Evolutionary conservation across 2,797 vertebrate species (phyloP), one percentile per base, ranked within the genome.

Genomic region (Gobio occitaniae): DNA sequence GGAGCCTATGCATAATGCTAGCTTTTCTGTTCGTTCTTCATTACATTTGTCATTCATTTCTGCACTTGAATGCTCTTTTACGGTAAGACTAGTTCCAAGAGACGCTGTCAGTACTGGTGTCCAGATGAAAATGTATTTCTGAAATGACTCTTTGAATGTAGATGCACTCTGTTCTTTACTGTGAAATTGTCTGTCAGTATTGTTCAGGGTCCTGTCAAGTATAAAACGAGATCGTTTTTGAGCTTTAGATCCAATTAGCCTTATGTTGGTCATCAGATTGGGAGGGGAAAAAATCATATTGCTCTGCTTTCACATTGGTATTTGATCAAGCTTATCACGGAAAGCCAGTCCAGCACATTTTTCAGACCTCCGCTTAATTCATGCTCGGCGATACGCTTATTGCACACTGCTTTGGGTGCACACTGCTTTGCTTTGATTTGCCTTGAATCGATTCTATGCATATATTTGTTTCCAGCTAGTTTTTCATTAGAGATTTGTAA

Each of bases 131-230:
- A 90, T 50, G 90, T 89, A 91, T 92, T 90, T 87, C 93, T 87
- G 88, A 93, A 94, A 93, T 92, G 94, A 95, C 94, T 86, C 87
- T 91, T 91, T 90, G 95, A 96, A 95, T 96, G 95, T 96, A 95
- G 84, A 88, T 88, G 50, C 89, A 91, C 88, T 89, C 89, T 87
- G 91, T 91, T 88, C 87, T 87, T 87, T 90, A 86, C 88, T 91
- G 88, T 88, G 79, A 83, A 89, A 48, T 75, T 69, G 48, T 84
- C 29, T 82, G 66, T 54, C 56, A 74, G 78, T 72, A 81, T 56
- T 19, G 72, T 50, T 72, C 41, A 36, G 66, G 77, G 79, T 79
- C 36, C 80, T 69, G 83, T 80, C 77, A 78, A 78, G 80, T 56
- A 32, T 32, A 83, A 69, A 44, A 66, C 38, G 76, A 29, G 9